A percentile compares a stretch with the other conserved stretches of the same genome.
Conservation (phyloP, 2,113 vertebrate species). For the Physeter macrocephalus region DNA sequence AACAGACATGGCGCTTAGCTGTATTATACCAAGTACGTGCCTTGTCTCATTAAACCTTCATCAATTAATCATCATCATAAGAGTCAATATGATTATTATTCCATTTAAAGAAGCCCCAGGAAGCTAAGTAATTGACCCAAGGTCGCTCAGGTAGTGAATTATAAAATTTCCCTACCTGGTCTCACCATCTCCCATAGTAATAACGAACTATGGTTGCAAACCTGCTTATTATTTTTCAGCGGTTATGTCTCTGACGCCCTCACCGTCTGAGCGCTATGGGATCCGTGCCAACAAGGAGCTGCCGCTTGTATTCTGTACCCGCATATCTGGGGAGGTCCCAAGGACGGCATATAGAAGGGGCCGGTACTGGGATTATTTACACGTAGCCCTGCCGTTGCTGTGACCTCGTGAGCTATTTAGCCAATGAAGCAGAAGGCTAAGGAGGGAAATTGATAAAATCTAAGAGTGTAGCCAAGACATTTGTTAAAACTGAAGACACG, state of each 20-base stretch:
- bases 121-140: neutral
- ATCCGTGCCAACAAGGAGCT: accelerated
- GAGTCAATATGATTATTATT: neutral
- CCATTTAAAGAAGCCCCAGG: neutral
- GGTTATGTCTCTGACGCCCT: neutral
- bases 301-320: neutral
- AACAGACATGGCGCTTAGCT: accelerated
- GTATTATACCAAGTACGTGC: accelerated
- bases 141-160: neutral
- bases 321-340: too few species aligned
- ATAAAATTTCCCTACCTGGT: neutral
- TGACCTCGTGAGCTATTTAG: neutral
- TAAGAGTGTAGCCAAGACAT: neutral
- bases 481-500: neutral
- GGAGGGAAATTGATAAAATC: neutral
- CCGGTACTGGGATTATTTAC: neutral
- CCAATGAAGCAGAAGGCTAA: too few species aligned
- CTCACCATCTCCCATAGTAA: accelerated
- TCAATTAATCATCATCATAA: neutral
- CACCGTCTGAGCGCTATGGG: neutral
- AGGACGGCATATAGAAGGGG: accelerated
- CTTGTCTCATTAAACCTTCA: neutral
- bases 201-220: neutral
- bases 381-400: accelerated
- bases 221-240: neutral